Evolutionary conservation across 2,888 invertebrate species (phyloP).

Genomic region (Caenorhabditis afra): DNA sequence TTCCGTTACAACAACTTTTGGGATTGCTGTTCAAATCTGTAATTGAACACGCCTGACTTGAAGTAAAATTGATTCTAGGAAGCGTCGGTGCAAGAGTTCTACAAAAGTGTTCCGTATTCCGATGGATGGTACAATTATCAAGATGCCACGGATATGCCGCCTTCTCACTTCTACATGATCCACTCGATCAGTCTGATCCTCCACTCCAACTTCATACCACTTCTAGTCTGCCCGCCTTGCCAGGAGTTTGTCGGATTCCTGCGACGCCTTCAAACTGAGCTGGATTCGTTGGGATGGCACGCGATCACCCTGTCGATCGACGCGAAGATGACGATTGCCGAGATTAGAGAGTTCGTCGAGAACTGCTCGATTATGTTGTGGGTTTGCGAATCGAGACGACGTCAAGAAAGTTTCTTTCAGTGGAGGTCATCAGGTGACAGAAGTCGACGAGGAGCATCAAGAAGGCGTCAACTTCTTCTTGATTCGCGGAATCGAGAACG

Average conservation of each 20-base stretch:
- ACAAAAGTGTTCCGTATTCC: conserved; percentile 32
- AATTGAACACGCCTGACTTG: too few relatives aligned
- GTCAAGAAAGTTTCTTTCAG: too few relatives aligned
- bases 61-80: not conserved
- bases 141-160: conserved; percentile 12
- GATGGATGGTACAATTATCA: conserved; percentile 34
- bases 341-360: conserved; percentile 36
- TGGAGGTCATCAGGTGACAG: conserved; percentile 34
- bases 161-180: conserved; percentile 41
- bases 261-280: conserved; percentile 20
- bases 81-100: conserved; percentile 14
- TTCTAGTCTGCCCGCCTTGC: conserved; percentile 27
- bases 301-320: conserved; percentile 46
- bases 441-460: conserved; percentile 31
- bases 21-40: conserved; percentile 24
- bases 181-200: conserved; percentile 26
- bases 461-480: conserved; percentile 37
- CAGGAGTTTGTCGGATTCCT: conserved; percentile 34
- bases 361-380: conserved; percentile 58
- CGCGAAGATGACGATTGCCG: conserved; percentile 35
- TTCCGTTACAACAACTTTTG: conserved; percentile 16
- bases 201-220: conserved; percentile 45
- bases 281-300: conserved; percentile 52
- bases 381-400: too few relatives aligned
- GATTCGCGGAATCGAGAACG: conserved; percentile 46